phyloP scores from a whole-genome alignment of 2,888 invertebrate species.

The Plagiodera versicolora region DNA sequence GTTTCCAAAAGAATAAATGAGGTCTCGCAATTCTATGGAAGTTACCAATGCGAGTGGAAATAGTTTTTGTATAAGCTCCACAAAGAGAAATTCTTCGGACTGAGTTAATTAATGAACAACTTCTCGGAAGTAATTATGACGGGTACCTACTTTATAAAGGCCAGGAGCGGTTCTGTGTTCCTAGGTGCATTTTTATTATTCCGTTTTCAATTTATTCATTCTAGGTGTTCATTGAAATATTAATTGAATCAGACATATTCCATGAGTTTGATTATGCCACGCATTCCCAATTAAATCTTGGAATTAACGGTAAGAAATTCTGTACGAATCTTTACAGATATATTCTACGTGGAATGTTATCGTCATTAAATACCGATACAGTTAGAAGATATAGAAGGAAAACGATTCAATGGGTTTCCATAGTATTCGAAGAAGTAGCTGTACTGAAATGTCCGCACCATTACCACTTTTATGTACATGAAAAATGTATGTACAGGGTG shows the following conservation, averaged over 20 bases:
- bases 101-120: conserved; percentile 12
- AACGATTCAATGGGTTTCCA: too few species aligned
- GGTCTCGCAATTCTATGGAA: conserved; percentile 6
- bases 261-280: too few species aligned
- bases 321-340: too few species aligned
- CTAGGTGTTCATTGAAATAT: background rate
- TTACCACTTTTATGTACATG: too few species aligned
- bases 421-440: too few species aligned
- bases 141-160: background rate
- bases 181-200: background rate
- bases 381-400: too few species aligned
- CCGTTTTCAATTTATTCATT: background rate
- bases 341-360: too few species aligned
- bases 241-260: background rate
- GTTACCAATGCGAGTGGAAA: conserved; percentile 13
- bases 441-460: too few species aligned
- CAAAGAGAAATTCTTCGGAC: background rate
- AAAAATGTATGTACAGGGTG: too few species aligned
- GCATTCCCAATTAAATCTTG: too few species aligned
- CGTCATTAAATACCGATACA: too few species aligned
- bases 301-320: too few species aligned
- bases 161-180: conserved; percentile 1
- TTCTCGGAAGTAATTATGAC: conserved; percentile 11
- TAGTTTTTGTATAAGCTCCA: conserved; percentile 13
- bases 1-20: conserved; percentile 10